Evolutionary conservation across 2,113 vertebrate genomes (phyloP).

Genomic region (Herpetotheres cachinnans): DNA sequence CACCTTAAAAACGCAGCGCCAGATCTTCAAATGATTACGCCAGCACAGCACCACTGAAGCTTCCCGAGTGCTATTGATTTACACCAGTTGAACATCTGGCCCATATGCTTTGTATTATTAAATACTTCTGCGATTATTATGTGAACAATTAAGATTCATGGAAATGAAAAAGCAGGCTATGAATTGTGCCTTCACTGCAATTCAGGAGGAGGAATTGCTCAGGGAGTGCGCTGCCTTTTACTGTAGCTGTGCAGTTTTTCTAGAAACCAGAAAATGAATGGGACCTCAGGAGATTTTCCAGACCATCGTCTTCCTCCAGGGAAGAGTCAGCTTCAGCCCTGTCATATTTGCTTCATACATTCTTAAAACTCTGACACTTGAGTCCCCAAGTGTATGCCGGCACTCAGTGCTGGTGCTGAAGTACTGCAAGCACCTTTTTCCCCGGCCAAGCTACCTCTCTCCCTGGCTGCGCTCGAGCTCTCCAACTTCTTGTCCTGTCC

Average conservation of each 20-base stretch:
- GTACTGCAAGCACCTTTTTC: not conserved
- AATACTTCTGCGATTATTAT: conserved; percentile 57
- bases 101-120: conserved; percentile 61
- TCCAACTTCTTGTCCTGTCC: not conserved
- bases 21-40: not conserved
- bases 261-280: not conserved
- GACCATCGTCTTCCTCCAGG: not conserved
- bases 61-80: conserved; percentile 27
- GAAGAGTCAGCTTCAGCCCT: not conserved
- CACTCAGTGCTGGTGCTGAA: not conserved
- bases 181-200: conserved; percentile 25
- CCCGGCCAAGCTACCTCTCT: not conserved
- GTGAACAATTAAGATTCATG: conserved; percentile 62
- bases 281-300: not conserved
- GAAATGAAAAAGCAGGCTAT: conserved; percentile 43
- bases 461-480: not conserved
- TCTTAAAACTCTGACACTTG: not conserved
- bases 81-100: conserved; percentile 62
- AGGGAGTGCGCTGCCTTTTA: not conserved
- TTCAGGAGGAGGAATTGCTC: not conserved
- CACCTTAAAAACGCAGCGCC: conserved; percentile 12
- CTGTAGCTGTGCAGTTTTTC: not conserved
- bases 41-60: conserved; percentile 9
- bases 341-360: not conserved
- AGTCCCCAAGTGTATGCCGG: not conserved